Evolutionary conservation across 2,113 vertebrate species (phyloP).

Genomic region (Vimba vimba): DNA sequence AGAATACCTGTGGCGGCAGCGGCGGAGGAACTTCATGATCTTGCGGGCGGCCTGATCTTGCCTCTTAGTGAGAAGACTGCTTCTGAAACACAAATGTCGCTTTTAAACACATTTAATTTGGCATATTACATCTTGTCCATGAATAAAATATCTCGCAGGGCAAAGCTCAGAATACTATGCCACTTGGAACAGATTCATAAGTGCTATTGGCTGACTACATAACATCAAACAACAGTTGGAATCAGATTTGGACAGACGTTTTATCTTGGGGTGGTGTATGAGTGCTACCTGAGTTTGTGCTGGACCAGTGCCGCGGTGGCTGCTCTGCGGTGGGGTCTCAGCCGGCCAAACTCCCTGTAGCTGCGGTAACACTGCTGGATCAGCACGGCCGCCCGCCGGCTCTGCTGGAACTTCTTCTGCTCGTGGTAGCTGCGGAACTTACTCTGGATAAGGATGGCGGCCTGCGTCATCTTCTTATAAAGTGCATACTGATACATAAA

Average conservation of each 20-base stretch:
- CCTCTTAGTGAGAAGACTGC: conserved; percentile 97
- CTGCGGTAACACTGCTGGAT: conserved; percentile 99
- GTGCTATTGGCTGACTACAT: not conserved
- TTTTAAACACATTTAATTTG: not conserved
- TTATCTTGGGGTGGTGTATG: not conserved
- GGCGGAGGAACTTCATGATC: conserved; percentile 98
- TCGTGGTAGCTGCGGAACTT: conserved; percentile 98
- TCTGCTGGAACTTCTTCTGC: conserved; percentile 98
- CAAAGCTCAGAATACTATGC: conserved; percentile 21
- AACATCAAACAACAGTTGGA: not conserved
- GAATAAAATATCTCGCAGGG: not conserved
- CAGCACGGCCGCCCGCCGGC: conserved; percentile 91
- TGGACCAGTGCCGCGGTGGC: conserved; percentile 84
- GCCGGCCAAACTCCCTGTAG: conserved; percentile 90
- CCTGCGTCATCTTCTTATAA: conserved; percentile 99
- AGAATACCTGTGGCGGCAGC: conserved; percentile 96
- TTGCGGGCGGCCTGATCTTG: conserved; percentile 99
- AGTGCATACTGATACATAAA: conserved; percentile 91
- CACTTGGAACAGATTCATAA: conserved; percentile 14
- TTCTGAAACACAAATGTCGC: conserved; percentile 76
- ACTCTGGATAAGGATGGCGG: conserved; percentile 99
- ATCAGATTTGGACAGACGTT: not conserved
- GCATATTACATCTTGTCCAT: conserved; percentile 24
- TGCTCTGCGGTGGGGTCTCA: conserved; percentile 85
- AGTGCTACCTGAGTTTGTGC: conserved; percentile 77